phyloP scores from a whole-genome alignment of 1,140 invertebrate species.

The Leptopilina clavipes region DNA sequence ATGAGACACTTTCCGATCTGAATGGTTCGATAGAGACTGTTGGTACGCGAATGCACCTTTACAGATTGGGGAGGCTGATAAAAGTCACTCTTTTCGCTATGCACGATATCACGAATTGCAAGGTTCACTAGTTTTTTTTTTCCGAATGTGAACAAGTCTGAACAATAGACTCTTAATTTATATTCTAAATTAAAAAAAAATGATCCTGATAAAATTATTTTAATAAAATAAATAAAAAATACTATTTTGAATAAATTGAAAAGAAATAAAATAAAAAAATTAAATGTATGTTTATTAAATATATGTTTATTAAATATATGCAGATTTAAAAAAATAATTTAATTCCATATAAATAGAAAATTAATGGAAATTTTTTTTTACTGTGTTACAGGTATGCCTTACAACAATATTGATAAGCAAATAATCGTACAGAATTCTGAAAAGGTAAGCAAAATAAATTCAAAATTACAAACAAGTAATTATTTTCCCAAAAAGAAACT shows the following conservation, averaged over 20 bases:
- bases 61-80: constrained; percentile 1
- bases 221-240: no score
- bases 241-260: no score
- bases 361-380: constrained; percentile 2
- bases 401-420: not conserved
- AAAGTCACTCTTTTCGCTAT: not conserved
- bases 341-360: not conserved
- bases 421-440: no score
- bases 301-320: not conserved
- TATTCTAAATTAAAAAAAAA: no score
- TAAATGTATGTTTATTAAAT: no score
- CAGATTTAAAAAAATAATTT: no score
- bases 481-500: no score
- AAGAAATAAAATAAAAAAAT: no score
- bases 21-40: not conserved
- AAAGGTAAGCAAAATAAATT: no score
- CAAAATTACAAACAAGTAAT: no score
- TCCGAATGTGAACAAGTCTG: not conserved
- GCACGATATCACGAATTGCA: constrained; percentile 3
- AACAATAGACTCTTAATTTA: not conserved
- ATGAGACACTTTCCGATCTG: constrained; percentile 6
- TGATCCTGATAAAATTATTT: no score
- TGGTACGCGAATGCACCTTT: not conserved
- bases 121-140: not conserved
- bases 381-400: constrained; percentile 5